phyloP scores from a whole-genome alignment of 1,140 invertebrate species.

The Euwallacea fornicatus region DNA sequence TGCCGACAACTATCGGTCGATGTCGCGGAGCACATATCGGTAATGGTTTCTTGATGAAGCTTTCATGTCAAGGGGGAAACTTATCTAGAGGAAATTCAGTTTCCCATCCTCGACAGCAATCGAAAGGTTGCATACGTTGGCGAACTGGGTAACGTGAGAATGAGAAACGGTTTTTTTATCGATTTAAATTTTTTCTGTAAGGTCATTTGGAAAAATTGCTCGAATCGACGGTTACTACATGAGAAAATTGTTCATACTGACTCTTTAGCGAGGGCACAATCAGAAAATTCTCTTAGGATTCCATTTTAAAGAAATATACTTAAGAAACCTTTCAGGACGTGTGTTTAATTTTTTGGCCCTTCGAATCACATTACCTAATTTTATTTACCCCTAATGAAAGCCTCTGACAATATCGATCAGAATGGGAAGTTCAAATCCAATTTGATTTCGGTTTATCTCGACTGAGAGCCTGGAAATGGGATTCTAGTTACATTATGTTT shows the following conservation, averaged over 20 bases:
- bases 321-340: too few species aligned
- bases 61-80: background rate
- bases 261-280: too few species aligned
- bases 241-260: too few species aligned
- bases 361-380: too few species aligned
- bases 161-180: background rate
- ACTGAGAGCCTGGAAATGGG: conserved; percentile 10
- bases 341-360: too few species aligned
- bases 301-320: too few species aligned
- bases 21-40: background rate
- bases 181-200: background rate
- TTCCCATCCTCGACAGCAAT: background rate
- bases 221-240: too few species aligned
- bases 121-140: conserved; percentile 3
- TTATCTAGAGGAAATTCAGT: conserved; percentile 9
- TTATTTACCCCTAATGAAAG: background rate
- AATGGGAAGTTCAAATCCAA: conserved; percentile 10
- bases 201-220: too few species aligned
- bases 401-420: conserved; percentile 7
- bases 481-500: conserved; percentile 17
- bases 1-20: background rate
- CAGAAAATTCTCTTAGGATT: too few species aligned
- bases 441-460: conserved; percentile 4
- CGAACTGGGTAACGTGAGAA: background rate
- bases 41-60: conserved; percentile 14